Evolutionary conservation across 2,113 vertebrate genomes (phyloP), one percentile per base, ranked within the genome.

Genomic region (Caranx melampygus): DNA sequence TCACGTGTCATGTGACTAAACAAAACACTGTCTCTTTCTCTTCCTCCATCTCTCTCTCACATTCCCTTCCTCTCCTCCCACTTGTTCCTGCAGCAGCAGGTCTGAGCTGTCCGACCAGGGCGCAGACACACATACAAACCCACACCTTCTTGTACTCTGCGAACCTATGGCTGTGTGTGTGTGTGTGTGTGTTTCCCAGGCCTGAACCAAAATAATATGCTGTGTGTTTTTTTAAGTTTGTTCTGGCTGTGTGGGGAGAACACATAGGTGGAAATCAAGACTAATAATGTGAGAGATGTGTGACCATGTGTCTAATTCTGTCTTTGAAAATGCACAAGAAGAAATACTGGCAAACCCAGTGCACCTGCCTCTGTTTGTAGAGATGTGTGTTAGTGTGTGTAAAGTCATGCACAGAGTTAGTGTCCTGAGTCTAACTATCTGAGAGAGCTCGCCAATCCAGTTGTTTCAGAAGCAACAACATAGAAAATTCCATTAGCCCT

Each of bases 51-150:
- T 20, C 44, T 54, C 40, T 61, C n/a, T 44, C 59, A 12, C 81
- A 84, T 81, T 84, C 79, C 65, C 77, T 16, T 84, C 66, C 68
- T 72, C 52, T 81, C 78, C 75, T 80, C 72, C 87, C 70, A 81
- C 78, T 72, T 20, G 54, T 55, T 82, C 16, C 52, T 75, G 58
- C 64, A 55, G 67, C 37, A 57, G 75, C 67, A 4, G 13, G 61
- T 62, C 58, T 15, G 57, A 67, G 70, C 77, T 8, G 79, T 33
- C 15, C 3, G 14, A 64, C 5, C 35, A 8, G 51, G 49, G 13
- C 8, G 18, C 54, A 13, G 3, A 5, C 16, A 75, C 47, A 70
- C 31, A 68, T 35, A 69, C 58, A 60, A 55, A 63, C 18, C 51
- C 33, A 31, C 6, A 26, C 61, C 10, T 47, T 44, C 26, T 54